phyloP scores from a whole-genome alignment of 1,140 invertebrate species.

The Teleopsis dalmanni region DNA sequence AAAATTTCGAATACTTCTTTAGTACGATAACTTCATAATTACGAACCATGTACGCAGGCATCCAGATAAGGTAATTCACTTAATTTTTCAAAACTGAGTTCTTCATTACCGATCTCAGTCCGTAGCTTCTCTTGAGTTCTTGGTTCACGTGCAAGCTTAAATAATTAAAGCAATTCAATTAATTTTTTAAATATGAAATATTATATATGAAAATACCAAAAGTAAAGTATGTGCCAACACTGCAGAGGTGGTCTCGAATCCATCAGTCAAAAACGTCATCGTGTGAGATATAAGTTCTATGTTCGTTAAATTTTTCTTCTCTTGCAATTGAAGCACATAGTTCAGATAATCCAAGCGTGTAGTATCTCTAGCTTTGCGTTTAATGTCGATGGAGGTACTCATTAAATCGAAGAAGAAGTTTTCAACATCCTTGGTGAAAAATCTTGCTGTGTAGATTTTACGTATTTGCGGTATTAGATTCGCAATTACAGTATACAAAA shows the following conservation, averaged over 20 bases:
- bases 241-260: slow-evolving; percentile 10
- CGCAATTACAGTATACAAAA: slow-evolving; percentile 16
- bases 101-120: too few species aligned
- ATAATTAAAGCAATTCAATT: too few species aligned
- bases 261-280: slow-evolving; percentile 32
- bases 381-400: slow-evolving; percentile 26
- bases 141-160: too few species aligned
- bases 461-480: slow-evolving; percentile 19
- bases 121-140: too few species aligned
- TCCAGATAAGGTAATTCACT: slow-evolving; percentile 29
- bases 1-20: too few species aligned
- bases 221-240: slow-evolving; percentile 7
- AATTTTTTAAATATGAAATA: neutral
- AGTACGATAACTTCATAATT: neutral
- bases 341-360: slow-evolving; percentile 25
- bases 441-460: slow-evolving; percentile 17
- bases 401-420: slow-evolving; percentile 36
- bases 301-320: slow-evolving; percentile 16
- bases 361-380: slow-evolving; percentile 15
- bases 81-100: slow-evolving; percentile 29
- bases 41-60: slow-evolving; percentile 29
- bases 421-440: slow-evolving; percentile 21
- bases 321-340: slow-evolving; percentile 21
- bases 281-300: slow-evolving; percentile 2
- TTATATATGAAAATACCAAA: neutral